phyloP scores from a whole-genome alignment of 1,140 invertebrate genomes.

The Musca domestica region DNA sequence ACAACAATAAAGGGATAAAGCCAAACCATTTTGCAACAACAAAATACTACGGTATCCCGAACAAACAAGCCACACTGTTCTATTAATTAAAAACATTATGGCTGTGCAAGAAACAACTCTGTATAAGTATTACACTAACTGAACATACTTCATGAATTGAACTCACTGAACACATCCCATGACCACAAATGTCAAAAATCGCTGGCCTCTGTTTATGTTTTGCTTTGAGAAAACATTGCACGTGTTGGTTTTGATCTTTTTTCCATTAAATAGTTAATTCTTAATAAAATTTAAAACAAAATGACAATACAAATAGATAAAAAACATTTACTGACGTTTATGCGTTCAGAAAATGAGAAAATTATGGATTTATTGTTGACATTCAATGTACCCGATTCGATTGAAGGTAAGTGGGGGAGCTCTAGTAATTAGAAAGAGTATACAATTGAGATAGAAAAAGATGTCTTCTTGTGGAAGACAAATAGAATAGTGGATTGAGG shows the following conservation, averaged over 20 bases:
- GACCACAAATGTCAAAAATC: background rate
- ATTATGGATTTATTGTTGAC: constrained; percentile 29
- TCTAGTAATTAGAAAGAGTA: no score
- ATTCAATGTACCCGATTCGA: constrained; percentile 30
- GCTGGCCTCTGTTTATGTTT: background rate
- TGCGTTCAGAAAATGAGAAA: constrained; percentile 30
- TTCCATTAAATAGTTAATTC: background rate
- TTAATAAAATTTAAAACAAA: constrained; percentile 3
- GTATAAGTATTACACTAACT: background rate
- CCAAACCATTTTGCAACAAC: no score
- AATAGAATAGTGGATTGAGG: no score
- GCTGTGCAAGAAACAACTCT: background rate
- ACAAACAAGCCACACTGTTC: no score
- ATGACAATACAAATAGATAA: constrained; percentile 29
- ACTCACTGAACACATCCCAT: constrained; percentile 5
- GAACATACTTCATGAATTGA: constrained; percentile 1
- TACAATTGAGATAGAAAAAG: no score
- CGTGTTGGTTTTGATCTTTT: constrained; percentile 10
- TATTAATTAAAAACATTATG: no score
- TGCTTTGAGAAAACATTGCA: constrained; percentile 12
- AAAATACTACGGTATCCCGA: no score
- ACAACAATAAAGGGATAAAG: no score
- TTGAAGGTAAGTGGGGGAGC: constrained; percentile 25
- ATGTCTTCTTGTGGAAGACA: no score
- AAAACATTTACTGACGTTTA: constrained; percentile 19